Evolutionary conservation across 2,113 vertebrate species (phyloP).

Genomic region (Psammodynastes pulverulentus): DNA sequence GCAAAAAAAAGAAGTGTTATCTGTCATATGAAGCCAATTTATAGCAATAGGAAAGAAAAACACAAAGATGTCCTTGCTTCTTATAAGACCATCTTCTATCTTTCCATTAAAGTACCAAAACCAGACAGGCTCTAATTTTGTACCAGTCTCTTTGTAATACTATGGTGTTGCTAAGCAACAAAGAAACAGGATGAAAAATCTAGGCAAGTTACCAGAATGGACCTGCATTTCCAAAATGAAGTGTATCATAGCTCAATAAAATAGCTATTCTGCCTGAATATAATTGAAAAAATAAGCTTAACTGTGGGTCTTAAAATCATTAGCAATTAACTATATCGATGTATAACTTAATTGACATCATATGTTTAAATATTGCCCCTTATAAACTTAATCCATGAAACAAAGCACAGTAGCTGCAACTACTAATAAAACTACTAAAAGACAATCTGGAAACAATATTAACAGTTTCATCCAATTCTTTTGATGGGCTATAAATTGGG

Average conservation of each 20-base stretch:
- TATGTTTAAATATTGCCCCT: not conserved
- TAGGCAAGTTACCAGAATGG: constrained; percentile 61
- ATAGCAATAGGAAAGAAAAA: constrained; percentile 61
- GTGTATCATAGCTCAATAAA: constrained; percentile 41
- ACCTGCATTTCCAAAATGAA: constrained; percentile 47
- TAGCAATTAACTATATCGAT: constrained; percentile 18
- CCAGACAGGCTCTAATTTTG: constrained; percentile 65
- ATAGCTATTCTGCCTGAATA: constrained; percentile 28
- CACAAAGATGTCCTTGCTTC: constrained; percentile 55
- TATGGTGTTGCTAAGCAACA: constrained; percentile 67
- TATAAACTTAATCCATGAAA: not conserved
- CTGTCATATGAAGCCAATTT: constrained; percentile 58
- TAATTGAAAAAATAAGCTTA: constrained; percentile 10
- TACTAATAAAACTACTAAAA: not conserved
- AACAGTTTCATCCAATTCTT: not conserved
- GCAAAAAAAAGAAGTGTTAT: constrained; percentile 44
- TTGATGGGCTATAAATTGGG: not conserved
- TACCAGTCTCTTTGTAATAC: constrained; percentile 66
- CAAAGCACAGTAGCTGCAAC: not conserved
- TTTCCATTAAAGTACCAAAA: constrained; percentile 67
- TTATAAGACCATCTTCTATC: constrained; percentile 53
- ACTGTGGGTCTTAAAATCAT: constrained; percentile 27
- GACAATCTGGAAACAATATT: not conserved
- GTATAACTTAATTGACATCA: not conserved
- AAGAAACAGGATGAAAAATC: constrained; percentile 59